Conservation (phyloP, 2,888 invertebrate genomes). For the Spisula solida region DNA sequence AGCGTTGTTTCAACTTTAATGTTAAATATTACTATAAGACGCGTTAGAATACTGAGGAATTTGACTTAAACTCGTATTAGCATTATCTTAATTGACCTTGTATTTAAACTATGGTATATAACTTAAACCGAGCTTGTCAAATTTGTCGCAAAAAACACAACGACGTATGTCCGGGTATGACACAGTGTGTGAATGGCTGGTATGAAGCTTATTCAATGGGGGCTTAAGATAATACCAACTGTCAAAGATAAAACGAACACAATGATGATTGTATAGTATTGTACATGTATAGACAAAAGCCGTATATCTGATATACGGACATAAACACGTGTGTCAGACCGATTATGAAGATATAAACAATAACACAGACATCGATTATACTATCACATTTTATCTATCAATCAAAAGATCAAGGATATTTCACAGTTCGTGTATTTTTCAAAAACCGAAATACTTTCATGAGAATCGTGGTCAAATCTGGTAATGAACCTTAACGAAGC, state of each 20-base stretch:
- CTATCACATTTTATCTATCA: no score
- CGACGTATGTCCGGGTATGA: neutral
- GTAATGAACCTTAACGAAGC: no score
- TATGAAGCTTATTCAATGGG: neutral
- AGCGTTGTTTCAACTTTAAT: constrained; percentile 29
- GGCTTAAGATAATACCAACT: neutral
- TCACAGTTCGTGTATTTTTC: no score
- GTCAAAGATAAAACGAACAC: constrained; percentile 4
- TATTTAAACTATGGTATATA: neutral
- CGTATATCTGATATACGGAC: neutral
- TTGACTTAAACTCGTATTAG: constrained; percentile 25
- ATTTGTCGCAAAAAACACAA: neutral
- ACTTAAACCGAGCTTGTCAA: constrained; percentile 21
- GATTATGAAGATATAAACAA: neutral
- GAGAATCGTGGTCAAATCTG: no score
- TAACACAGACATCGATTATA: neutral
- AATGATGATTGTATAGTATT: neutral
- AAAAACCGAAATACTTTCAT: no score
- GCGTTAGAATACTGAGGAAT: constrained; percentile 16
- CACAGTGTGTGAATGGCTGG: neutral
- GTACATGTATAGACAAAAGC: neutral
- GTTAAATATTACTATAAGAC: constrained; percentile 5
- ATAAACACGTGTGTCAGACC: neutral
- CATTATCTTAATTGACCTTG: neutral
- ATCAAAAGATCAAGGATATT: no score